A percentile compares a stretch with the other conserved stretches of the same genome.
Conservation (phyloP, 2,797 vertebrate species). For the Cyclopterus lumpus region DNA sequence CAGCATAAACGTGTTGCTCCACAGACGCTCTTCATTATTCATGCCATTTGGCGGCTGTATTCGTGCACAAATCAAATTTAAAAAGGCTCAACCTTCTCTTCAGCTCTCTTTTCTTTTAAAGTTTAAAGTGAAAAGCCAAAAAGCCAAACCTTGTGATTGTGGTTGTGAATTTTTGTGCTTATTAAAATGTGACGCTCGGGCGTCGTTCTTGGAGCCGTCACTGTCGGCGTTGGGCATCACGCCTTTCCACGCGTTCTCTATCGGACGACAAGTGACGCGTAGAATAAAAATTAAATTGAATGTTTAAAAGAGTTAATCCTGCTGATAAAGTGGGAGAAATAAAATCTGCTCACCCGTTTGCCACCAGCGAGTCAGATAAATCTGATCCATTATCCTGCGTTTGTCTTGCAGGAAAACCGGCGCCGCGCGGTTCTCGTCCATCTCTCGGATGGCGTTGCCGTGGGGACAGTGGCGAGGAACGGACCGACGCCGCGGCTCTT, state of each 20-base stretch:
- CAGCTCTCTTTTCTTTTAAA: no score
- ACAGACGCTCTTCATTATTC: not conserved
- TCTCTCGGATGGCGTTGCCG: conserved; percentile 53
- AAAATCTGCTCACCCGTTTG: conserved; percentile 56
- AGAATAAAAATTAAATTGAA: no score
- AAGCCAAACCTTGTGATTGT: conserved; percentile 75
- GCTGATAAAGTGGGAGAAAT: not conserved
- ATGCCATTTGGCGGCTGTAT: not conserved
- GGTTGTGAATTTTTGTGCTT: conserved; percentile 71
- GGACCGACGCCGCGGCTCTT: conserved; percentile 44
- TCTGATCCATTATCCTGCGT: conserved; percentile 56
- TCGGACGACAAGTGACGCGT: not conserved
- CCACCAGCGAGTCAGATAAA: conserved; percentile 47
- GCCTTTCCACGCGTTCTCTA: conserved; percentile 70
- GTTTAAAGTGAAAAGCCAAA: not conserved
- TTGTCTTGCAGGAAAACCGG: conserved; percentile 41
- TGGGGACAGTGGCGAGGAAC: conserved; percentile 44
- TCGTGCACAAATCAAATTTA: not conserved
- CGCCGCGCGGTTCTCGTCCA: conserved; percentile 62
- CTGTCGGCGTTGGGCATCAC: conserved; percentile 22
- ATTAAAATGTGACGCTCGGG: conserved; percentile 63
- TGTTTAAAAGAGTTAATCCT: no score
- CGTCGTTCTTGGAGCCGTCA: conserved; percentile 58
- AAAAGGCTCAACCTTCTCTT: no score
- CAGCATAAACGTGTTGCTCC: not conserved